Base-by-base conservation (phyloP, 2,797 vertebrate genomes). In the Allobates femoralis region DNA sequence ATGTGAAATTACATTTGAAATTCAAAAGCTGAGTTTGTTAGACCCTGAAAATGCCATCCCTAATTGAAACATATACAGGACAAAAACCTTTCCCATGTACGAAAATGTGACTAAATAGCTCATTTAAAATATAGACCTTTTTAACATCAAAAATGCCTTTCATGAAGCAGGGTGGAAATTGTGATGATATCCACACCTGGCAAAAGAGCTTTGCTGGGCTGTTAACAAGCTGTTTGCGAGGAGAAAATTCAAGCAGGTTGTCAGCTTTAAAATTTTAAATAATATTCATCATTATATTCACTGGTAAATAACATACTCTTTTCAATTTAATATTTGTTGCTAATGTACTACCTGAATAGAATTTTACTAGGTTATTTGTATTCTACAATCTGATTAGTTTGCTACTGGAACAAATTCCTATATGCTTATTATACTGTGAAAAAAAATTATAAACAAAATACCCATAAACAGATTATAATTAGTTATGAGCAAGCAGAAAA, bases 161-260 rank as follows among this genome's bases (percentile, higher is more conserved):
- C 58, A 86, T 64, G 73, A 77, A 75, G 77, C 79, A 55, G 34
- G 81, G 58, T 82, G 73, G 50, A 86, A 86, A 86, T 77, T 82
- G 71, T 82, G 79, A 60, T 82, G 79, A 75, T 10, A 76, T 82
- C 60, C 73, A 67, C 85, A 86, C 85, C 85, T 86, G 85, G 79
- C 79, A 86, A 76, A 66, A 71, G 28, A 82, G 32, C 58, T 51
- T 67, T 46, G 60, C 56, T 67, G 60, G 81, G 79, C 71, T 76
- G 85, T 82, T 86, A 86, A 86, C 85, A 86, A 86, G 79, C 85
- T 86, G 85, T 86, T 86, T 77, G 85, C 50, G 82, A 77, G 77
- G 60, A 82, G 32, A 15, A 82, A 82, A 55, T 82, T 77, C 30
- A 86, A 56, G 50, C 28, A 82, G 67, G 69, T 86, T 56, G 58